Conservation (phyloP, 1,140 invertebrate species). For the Lepidurus apus region DNA sequence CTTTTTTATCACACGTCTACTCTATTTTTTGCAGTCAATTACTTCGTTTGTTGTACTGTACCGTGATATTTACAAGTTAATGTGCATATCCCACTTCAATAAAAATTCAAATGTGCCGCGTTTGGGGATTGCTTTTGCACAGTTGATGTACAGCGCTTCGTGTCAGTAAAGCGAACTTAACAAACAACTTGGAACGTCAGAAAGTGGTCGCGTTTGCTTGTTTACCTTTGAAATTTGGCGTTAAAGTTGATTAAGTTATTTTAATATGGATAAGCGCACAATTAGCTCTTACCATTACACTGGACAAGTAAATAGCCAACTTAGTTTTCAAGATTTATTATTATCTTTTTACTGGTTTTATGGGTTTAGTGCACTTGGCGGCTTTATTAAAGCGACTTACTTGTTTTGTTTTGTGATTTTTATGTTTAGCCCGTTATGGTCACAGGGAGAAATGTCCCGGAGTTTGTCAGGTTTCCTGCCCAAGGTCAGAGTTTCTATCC, state of each 20-base stretch:
- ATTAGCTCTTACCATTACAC: neutral
- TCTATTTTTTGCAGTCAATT: neutral
- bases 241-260: neutral
- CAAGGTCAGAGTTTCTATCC: neutral
- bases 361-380: too few species aligned
- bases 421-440: neutral
- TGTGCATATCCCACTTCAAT: too few species aligned
- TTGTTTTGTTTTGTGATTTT: neutral
- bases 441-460: neutral
- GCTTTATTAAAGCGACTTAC: neutral
- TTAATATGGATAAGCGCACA: neutral
- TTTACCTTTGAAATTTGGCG: neutral
- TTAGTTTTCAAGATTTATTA: neutral
- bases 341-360: too few species aligned
- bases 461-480: neutral
- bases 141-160: too few species aligned
- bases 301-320: neutral
- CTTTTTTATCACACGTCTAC: neutral
- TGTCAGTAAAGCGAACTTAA: too few species aligned
- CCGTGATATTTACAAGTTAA: too few species aligned
- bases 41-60: too few species aligned
- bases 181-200: neutral
- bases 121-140: too few species aligned
- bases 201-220: neutral
- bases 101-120: too few species aligned